A percentile compares a stretch with the other conserved stretches of the same genome.
Conservation (phyloP, 1,140 invertebrate genomes). For the Leucophenga varia region DNA sequence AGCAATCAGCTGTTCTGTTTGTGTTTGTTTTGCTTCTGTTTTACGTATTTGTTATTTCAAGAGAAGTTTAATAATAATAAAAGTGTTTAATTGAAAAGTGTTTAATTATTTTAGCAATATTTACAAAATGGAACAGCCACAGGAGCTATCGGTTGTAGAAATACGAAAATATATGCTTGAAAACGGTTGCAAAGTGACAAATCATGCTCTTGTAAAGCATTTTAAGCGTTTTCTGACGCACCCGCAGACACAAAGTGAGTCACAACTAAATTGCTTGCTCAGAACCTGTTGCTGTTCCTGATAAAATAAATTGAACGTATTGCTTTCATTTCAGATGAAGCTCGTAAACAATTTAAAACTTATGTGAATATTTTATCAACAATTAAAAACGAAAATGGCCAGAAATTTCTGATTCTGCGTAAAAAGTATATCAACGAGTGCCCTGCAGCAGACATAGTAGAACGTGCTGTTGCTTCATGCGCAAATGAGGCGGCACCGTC, state of each 20-base stretch:
- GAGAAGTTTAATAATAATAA: too few relatives aligned
- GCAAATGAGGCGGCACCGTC: conserved; percentile 34
- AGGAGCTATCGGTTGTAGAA: conserved; percentile 76
- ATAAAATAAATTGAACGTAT: conserved; percentile 8
- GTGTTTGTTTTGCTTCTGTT: neutral
- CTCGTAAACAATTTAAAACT: conserved; percentile 83
- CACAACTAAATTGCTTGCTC: conserved; percentile 16
- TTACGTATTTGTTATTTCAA: too few relatives aligned
- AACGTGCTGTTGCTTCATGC: conserved; percentile 45
- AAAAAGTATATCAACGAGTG: conserved; percentile 66
- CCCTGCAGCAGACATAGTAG: conserved; percentile 57
- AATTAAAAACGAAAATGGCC: conserved; percentile 77
- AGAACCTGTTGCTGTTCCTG: conserved; percentile 32
- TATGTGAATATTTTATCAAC: conserved; percentile 86
- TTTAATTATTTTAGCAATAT: neutral
- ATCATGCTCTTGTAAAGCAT: conserved; percentile 84
- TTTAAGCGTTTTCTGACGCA: conserved; percentile 81
- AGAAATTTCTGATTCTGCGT: conserved; percentile 82
- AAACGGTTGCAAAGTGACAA: conserved; percentile 81
- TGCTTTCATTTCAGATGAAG: conserved; percentile 70
- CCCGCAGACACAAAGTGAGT: conserved; percentile 54
- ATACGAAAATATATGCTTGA: conserved; percentile 80
- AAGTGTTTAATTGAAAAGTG: too few relatives aligned
- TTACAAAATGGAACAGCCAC: conserved; percentile 66
- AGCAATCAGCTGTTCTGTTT: too few relatives aligned